Evolutionary conservation across 2,113 vertebrate species (phyloP), one percentile per base, ranked within the genome.

Genomic region (Corvus hawaiiensis): DNA sequence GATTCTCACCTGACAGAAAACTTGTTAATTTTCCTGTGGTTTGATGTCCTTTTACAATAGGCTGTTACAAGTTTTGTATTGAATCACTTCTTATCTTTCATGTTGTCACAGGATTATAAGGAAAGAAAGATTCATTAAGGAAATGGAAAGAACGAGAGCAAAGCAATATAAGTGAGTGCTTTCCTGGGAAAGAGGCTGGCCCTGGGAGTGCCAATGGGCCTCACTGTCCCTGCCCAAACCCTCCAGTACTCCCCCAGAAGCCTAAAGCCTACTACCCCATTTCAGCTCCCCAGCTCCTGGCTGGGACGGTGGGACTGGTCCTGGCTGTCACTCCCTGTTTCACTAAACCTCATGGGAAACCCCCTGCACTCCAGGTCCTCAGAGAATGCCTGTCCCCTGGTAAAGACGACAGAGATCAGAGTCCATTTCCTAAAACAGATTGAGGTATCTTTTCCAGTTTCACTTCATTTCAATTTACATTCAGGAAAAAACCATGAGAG

Each of bases 221-320:
- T 69, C 75, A 23, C 9, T 66, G 63, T 49, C 51, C 37, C 46
- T 66, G 23, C 13, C 21, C 37, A 84, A 55, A 2, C 0, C 4
- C 15, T 44, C 27, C 7, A 3, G 13, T 8, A 12, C 4, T 75
- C 18, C 19, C 7, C 3, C 16, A 17, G 46, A 37, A 68, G 30
- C 33, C n/a, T 28, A 39, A 13, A 37, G 28, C 9, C 30, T 23
- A 21, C 8, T 7, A 90, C 2, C 4, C 8, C n/a, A 24, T 43
- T 61, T 55, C 32, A 56, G 10, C 1, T 20, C 6, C 27, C 51
- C 32, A 64, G 17, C 16, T 85, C 4, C 58, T 43, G 26, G 9
- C 15, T 58, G 7, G 16, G 18, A 22, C 1, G 1, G 6, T 54
- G 21, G 41, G 21, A 30, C 6, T 1, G 11, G 35, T 51, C 13